Evolutionary conservation across 2,113 vertebrate genomes (phyloP).

Genomic region (Microtus oregoni): DNA sequence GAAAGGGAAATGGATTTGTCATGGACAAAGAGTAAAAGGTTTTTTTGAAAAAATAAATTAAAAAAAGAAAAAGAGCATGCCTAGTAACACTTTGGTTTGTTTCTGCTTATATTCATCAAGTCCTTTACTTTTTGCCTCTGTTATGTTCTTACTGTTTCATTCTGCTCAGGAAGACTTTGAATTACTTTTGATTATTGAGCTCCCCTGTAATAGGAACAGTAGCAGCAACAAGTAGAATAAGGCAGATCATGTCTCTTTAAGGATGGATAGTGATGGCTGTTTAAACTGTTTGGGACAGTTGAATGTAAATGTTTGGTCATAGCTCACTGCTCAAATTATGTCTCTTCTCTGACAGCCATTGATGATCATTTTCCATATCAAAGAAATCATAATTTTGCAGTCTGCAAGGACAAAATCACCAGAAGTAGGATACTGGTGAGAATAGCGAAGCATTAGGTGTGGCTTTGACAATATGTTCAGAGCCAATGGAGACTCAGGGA

Average conservation of each 20-base stretch:
- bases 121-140: background rate
- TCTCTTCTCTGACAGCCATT: conserved; percentile 45
- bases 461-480: background rate
- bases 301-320: conserved; percentile 38
- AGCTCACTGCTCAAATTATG: conserved; percentile 25
- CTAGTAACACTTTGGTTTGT: background rate
- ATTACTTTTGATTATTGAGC: background rate
- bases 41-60: too few species aligned
- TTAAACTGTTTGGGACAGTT: conserved; percentile 35
- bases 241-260: background rate
- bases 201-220: background rate
- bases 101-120: conserved; percentile 13
- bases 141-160: background rate
- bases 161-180: background rate
- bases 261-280: background rate
- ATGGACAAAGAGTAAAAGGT: too few species aligned
- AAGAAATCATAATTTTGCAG: background rate
- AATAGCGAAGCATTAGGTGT: background rate
- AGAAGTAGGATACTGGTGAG: background rate
- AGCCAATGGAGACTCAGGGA: background rate
- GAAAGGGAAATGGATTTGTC: too few species aligned
- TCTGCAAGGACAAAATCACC: background rate
- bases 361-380: background rate
- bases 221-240: background rate
- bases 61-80: background rate